Evolutionary conservation across 1,140 invertebrate species (phyloP).

Genomic region (Gonatopus flavifemur): DNA sequence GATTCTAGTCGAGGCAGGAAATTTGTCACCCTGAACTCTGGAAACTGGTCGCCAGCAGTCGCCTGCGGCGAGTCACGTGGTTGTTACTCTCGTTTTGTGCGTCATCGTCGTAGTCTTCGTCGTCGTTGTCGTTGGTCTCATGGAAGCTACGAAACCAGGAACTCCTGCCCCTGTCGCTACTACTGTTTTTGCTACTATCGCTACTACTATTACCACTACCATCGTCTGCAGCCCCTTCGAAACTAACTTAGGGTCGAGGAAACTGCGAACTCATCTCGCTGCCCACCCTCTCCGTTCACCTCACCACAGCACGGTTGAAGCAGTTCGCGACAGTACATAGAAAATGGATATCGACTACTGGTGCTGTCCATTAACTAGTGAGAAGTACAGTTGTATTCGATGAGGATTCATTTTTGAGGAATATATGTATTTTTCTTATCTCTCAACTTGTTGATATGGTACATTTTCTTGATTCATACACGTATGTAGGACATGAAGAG

Average conservation of each 20-base stretch:
- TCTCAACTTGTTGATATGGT: too few relatives aligned
- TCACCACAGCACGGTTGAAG: constrained; percentile 26
- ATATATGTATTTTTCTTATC: too few relatives aligned
- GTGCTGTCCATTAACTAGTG: too few relatives aligned
- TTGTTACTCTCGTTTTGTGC: neutral
- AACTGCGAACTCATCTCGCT: too few relatives aligned
- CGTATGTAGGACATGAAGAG: constrained; percentile 58
- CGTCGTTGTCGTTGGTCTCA: neutral
- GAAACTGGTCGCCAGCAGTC: constrained; percentile 50
- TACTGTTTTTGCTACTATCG: neutral
- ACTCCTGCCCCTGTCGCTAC: neutral
- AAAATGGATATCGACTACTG: too few relatives aligned
- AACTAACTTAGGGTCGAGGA: constrained; percentile 29
- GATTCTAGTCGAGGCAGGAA: constrained; percentile 25
- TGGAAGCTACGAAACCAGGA: too few relatives aligned
- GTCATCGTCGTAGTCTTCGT: neutral
- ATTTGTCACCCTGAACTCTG: constrained; percentile 41
- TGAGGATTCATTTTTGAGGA: too few relatives aligned
- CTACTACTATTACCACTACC: constrained; percentile 21
- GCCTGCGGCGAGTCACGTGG: constrained; percentile 48
- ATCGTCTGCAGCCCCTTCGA: constrained; percentile 28
- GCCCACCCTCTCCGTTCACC: constrained; percentile 17
- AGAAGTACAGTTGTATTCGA: too few relatives aligned
- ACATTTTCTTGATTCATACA: too few relatives aligned
- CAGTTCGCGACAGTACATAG: constrained; percentile 30